phyloP scores from a whole-genome alignment of 1,140 invertebrate genomes.

The Apis mellifera region Amel_HAv3.1 CM009933.2:5478001-5478500 shows the following conservation, averaged over 20 bases:
- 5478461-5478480: neutral
- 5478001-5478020: slow-evolving; percentile 39
- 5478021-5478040: slow-evolving; percentile 10
- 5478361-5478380: neutral
- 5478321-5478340: neutral
- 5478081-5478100: slow-evolving; percentile 49
- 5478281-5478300: neutral
- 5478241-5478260: too few relatives aligned
- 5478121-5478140: neutral
- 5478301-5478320: slow-evolving; percentile 3
- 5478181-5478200: too few relatives aligned
- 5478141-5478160: neutral
- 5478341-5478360: neutral
- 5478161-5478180: neutral
- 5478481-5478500: too few relatives aligned
- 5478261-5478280: neutral
- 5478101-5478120: slow-evolving; percentile 30
- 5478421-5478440: neutral
- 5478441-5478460: neutral
- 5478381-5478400: too few relatives aligned
- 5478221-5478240: too few relatives aligned
- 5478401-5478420: neutral
- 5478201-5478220: too few relatives aligned
- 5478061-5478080: slow-evolving; percentile 54
- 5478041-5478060: slow-evolving; percentile 36